Conservation (phyloP, 2,113 vertebrate species). For the Hemiprocne comata region DNA sequence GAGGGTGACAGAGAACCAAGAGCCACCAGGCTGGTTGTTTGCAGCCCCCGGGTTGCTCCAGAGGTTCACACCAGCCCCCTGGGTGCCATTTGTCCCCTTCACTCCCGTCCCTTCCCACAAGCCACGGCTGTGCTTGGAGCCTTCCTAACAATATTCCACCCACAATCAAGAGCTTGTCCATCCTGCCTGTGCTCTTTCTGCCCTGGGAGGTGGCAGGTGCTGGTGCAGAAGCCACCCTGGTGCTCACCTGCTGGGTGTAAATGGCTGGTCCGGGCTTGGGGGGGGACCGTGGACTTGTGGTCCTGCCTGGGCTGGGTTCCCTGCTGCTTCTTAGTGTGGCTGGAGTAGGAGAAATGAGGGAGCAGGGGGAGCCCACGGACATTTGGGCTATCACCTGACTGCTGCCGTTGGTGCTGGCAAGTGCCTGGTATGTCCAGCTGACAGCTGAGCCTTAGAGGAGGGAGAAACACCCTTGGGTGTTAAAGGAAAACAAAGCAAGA, state of each 20-base stretch:
- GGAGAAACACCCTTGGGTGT: not conserved
- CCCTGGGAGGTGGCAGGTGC: not conserved
- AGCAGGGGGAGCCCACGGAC: not conserved
- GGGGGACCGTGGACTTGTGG: not conserved
- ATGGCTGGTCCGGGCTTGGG: not conserved
- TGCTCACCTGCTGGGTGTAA: not conserved
- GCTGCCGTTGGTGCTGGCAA: slow-evolving; percentile 7
- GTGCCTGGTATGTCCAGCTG: slow-evolving; percentile 32
- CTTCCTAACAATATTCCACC: not conserved
- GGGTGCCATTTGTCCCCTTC: accelerated
- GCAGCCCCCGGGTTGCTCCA: accelerated
- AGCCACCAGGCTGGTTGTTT: not conserved
- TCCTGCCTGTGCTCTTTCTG: not conserved
- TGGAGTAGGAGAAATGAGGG: not conserved
- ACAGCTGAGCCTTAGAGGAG: slow-evolving; percentile 1
- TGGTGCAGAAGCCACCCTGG: not conserved
- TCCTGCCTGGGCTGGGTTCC: not conserved
- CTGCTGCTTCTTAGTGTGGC: not conserved
- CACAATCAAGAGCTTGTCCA: not conserved
- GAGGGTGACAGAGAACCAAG: accelerated
- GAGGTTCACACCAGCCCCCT: not conserved
- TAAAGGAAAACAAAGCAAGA: not conserved
- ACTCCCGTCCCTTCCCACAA: accelerated
- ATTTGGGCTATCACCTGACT: slow-evolving; percentile 44
- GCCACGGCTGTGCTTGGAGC: not conserved